Conservation (phyloP, 2,113 vertebrate species). For the Hiodon alosoides region DNA sequence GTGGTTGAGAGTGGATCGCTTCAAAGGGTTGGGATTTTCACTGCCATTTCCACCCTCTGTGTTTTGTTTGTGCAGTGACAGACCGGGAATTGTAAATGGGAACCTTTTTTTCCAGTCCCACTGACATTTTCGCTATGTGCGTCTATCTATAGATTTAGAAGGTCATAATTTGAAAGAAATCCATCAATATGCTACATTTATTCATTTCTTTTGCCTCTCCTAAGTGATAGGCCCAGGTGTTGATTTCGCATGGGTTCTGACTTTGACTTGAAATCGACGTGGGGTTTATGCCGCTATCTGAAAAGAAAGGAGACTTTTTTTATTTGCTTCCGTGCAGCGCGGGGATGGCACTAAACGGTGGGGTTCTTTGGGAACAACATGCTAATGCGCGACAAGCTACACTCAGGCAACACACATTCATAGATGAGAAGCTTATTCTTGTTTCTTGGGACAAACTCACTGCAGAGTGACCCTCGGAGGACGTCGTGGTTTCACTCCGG, state of each 20-base stretch:
- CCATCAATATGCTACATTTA: constrained; percentile 36
- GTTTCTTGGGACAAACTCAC: too few species aligned
- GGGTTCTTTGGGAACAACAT: too few species aligned
- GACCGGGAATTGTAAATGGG: constrained; percentile 35
- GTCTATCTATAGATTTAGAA: constrained; percentile 30
- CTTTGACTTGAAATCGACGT: constrained; percentile 5
- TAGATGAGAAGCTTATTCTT: too few species aligned
- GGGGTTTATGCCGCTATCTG: not conserved
- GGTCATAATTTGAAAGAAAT: constrained; percentile 47
- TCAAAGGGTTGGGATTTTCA: constrained; percentile 1
- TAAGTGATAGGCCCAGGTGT: not conserved
- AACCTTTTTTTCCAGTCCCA: constrained; percentile 18
- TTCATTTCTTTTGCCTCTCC: constrained; percentile 7
- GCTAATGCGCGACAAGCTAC: too few species aligned
- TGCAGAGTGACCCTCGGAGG: too few species aligned
- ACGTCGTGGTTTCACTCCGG: too few species aligned
- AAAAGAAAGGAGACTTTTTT: not conserved
- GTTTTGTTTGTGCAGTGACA: constrained; percentile 28
- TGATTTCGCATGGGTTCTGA: not conserved
- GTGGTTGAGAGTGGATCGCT: constrained; percentile 6
- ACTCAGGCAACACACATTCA: too few species aligned
- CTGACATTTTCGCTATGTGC: constrained; percentile 35
- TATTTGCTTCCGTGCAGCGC: constrained; percentile 1
- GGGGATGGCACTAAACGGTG: not conserved
- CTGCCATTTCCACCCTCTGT: constrained; percentile 4